Conservation (phyloP, 2,113 vertebrate genomes). For the Chaetorhynchus papuensis region DNA sequence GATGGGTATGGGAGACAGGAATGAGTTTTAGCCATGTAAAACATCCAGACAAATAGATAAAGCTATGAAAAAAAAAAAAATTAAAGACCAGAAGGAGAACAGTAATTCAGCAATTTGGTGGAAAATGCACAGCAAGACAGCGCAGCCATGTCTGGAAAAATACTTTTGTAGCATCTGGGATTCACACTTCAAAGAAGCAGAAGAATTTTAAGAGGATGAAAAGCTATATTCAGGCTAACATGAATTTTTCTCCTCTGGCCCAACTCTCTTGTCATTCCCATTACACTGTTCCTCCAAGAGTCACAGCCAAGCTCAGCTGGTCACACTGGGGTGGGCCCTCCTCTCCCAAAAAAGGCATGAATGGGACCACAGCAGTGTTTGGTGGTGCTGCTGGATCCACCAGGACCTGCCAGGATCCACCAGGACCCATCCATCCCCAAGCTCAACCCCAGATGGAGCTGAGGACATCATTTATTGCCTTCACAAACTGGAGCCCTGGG, state of each 20-base stretch:
- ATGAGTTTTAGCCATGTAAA: not conserved
- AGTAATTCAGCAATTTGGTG: slow-evolving; percentile 37
- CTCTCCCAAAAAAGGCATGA: not conserved
- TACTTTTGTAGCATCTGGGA: slow-evolving; percentile 33
- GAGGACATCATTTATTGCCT: not conserved
- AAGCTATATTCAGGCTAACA: not conserved
- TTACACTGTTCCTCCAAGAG: not conserved
- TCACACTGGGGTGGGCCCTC: not conserved
- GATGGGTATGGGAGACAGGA: not conserved
- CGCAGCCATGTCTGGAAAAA: slow-evolving; percentile 10
- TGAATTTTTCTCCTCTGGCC: not conserved
- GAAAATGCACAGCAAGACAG: slow-evolving; percentile 37
- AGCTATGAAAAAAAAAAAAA: not conserved
- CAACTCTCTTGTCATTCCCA: not conserved
- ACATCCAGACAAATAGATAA: slow-evolving; percentile 1
- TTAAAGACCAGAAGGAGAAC: not conserved
- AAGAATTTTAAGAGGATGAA: slow-evolving; percentile 34
- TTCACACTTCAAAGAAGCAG: slow-evolving; percentile 38
- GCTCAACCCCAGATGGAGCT: not conserved
- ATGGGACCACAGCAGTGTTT: not conserved
- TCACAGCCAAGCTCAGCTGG: not conserved
- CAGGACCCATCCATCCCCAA: not conserved
- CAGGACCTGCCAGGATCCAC: not conserved
- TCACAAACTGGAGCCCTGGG: not conserved
- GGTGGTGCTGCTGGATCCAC: not conserved